Evolutionary conservation across 2,888 invertebrate species (phyloP), one percentile per base, ranked within the genome.

Genomic region (Caradrina clavipalpis): DNA sequence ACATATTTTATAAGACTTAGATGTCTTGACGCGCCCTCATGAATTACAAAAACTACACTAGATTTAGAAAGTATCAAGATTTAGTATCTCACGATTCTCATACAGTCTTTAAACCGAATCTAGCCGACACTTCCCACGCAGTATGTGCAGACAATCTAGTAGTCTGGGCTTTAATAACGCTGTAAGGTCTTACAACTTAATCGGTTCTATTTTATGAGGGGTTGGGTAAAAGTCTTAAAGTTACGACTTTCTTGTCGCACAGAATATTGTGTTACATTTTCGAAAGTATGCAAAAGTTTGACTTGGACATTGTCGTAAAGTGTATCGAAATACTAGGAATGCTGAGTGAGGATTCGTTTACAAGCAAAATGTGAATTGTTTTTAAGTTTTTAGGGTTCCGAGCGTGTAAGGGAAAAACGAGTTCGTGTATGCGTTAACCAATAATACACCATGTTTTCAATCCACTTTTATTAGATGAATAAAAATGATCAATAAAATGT

Each of bases 141-240:
- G 22, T 69, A 60, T 70, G 66, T 67, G 76, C 78, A 81, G 82
- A 82, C 70, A 75, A 68, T 76, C 59, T 72, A 72, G 45, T 45
- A 63, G 68, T 72, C 77, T 82, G n/a, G 69, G 60, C 69, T 69
- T 67, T 74, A 79, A 84, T 84, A 82, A 82, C 19, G 66, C 53
- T 53, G 57, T 66, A 35, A 76, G 51, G 45, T 69, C 65, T 74
- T 66, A 60, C 31, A 72, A 69, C 69, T 70, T 74, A 84, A 82
- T 76, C 66, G 53, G 61, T 72, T 73, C 60, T 71, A 76, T 76
- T 83, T 81, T 79, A 85, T 47, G 69, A 67, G n/a, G 51, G 64
- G 59, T 51, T 15, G 49, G 31, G 53, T 21, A 49, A 55, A 51
- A 59, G 58, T 60, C 35, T 73, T 53, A 39, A 45, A 58, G 11